Conservation (phyloP, 2,113 vertebrate species). For the Seriola dumerili region DNA sequence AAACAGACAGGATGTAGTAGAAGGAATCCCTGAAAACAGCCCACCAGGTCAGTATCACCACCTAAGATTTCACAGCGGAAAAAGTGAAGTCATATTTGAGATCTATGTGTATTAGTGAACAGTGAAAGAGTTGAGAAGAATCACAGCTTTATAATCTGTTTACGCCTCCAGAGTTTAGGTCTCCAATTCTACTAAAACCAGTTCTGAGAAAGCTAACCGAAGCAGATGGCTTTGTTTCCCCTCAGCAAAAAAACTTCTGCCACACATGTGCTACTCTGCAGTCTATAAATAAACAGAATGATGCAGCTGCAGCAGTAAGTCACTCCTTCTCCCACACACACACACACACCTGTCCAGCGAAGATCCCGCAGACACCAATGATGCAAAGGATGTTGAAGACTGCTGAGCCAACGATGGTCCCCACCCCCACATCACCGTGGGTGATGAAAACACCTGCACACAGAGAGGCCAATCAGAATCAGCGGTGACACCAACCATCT, state of each 20-base stretch:
- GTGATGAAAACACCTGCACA: conserved; percentile 96
- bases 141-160: conserved; percentile 1
- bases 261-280: conserved; percentile 46
- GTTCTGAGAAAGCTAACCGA: conserved; percentile 27
- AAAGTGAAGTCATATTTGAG: not conserved
- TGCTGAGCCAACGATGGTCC: conserved; percentile 97
- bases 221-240: conserved; percentile 54
- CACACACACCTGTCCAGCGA: conserved; percentile 94
- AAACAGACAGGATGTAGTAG: conserved; percentile 93
- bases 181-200: conserved; percentile 9
- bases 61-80: conserved; percentile 78
- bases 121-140: not conserved
- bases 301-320: conserved; percentile 36
- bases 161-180: conserved; percentile 11
- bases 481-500: conserved; percentile 52
- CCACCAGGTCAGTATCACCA: conserved; percentile 94
- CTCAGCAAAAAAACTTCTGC: conserved; percentile 35
- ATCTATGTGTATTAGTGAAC: too few species aligned
- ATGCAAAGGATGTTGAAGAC: conserved; percentile 99
- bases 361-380: conserved; percentile 96
- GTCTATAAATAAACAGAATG: conserved; percentile 60
- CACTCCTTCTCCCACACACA: conserved; percentile 60
- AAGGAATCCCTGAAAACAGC: conserved; percentile 95
- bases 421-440: conserved; percentile 96
- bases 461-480: conserved; percentile 55